These are phyloP conservation scores for Notiomystis cincta DNA, from an alignment of 2,113 vertebrate species.

Conservation along the genomic window DNA sequence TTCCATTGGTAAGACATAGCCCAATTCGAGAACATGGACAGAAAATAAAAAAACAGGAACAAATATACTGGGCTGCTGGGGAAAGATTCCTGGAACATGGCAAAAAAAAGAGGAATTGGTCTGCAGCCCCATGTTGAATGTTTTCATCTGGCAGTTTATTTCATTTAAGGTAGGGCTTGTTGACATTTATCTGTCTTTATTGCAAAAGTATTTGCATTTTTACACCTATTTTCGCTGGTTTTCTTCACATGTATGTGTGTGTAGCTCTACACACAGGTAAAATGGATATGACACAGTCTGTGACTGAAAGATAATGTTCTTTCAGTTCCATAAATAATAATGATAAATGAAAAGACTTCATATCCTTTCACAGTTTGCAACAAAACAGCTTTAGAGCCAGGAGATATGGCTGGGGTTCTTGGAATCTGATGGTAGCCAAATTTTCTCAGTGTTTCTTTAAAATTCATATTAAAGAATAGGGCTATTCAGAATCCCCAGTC, in stretches of 20 bases:
- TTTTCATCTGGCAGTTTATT: background rate
- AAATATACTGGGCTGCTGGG: background rate
- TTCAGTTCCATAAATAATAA: background rate
- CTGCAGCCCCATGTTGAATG: background rate
- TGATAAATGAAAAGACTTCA: background rate
- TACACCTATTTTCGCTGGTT: background rate
- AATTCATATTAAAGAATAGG: background rate
- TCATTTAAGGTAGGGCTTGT: background rate
- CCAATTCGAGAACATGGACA: background rate
- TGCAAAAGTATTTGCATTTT: background rate
- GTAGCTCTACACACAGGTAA: background rate
- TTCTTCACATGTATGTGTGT: rapidly evolving
- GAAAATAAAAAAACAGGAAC: background rate
- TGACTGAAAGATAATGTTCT: background rate
- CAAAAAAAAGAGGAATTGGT: background rate
- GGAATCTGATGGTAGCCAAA: background rate
- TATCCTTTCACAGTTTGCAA: background rate
- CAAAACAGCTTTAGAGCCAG: background rate
- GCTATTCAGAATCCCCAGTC: background rate
- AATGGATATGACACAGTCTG: background rate
- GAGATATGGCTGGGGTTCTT: background rate
- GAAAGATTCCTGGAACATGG: background rate
- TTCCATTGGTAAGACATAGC: background rate
- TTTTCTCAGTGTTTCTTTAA: background rate
- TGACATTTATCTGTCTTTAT: background rate